Base-by-base conservation (phyloP, 2,113 vertebrate species). In the Notechis scutatus region DNA sequence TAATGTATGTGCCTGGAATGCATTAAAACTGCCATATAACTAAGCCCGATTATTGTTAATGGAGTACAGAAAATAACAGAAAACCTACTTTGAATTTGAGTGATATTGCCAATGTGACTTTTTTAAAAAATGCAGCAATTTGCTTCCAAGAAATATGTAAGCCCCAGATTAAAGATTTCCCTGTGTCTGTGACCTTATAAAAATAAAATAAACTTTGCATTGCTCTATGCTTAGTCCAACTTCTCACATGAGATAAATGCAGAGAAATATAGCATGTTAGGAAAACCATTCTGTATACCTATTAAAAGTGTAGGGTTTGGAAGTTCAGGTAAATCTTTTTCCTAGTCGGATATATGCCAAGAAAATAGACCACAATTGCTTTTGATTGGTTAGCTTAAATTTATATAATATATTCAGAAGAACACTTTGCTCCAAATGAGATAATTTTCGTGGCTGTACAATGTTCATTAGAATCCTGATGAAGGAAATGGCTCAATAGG, bases 141-240 rank as follows among this genome's bases (percentile, higher is more conserved):
- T 61, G 57, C 45, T 47, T 91, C 15, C 10, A n/a, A 64, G 29
- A n/a, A 88, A 92, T 69, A 88, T 92, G 74, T 14, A 57, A 91
- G 45, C 42, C 11, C 74, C 23, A 21, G 11, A 20, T 85, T 56
- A 91, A 57, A 56, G 11, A 88, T 57, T 87, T 52, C 34, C 47
- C 69, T 88, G 2, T 64, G 11, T 50, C 21, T 29, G 18, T 69
- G 85, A 88, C 57, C 12, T 69, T 64, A 39, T 21, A 92, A 59
- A 92, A 88, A 64, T 59, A 91, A 91, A 91, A 59, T 91, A n/a
- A n/a, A 47, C 87, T 20, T 64, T 88, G n/a, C 34, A 3, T 52
- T 61, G 29, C n/a, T 92, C 88, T 87, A 52, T 92, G 42, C 6
- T 54, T 86, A 86, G 23, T 57, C 81, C 45, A 57, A 59, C 45